Evolutionary conservation across 2,113 vertebrate species (phyloP).

Genomic region (Larimichthys crocea): DNA sequence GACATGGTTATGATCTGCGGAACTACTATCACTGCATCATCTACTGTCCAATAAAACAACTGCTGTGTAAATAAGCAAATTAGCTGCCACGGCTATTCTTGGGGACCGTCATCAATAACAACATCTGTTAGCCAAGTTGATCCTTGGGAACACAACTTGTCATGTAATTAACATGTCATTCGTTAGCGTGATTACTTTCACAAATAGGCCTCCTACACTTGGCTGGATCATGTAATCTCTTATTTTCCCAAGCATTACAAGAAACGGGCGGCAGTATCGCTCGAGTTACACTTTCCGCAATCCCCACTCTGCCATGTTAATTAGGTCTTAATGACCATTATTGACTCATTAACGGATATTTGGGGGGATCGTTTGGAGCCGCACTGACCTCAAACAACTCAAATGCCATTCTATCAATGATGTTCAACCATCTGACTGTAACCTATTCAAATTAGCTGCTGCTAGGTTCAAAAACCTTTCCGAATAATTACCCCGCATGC

Average conservation of each 20-base stretch:
- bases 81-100: constrained; percentile 60
- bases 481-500: constrained; percentile 93
- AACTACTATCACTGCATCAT: constrained; percentile 1
- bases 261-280: constrained; percentile 84
- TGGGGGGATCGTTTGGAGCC: constrained; percentile 84
- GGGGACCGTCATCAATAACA: constrained; percentile 65
- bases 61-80: constrained; percentile 61
- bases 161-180: constrained; percentile 94
- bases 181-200: constrained; percentile 58
- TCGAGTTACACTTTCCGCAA: constrained; percentile 91
- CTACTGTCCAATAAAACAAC: constrained; percentile 37
- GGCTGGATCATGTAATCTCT: constrained; percentile 53
- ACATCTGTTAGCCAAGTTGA: constrained; percentile 72
- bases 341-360: constrained; percentile 95
- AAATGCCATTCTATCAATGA: constrained; percentile 90
- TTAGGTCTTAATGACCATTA: constrained; percentile 95
- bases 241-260: constrained; percentile 81
- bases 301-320: constrained; percentile 91
- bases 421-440: constrained; percentile 94
- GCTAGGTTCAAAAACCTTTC: constrained; percentile 93
- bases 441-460: constrained; percentile 80
- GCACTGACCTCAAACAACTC: constrained; percentile 91
- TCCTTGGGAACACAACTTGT: constrained; percentile 88
- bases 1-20: constrained; percentile 40
- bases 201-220: constrained; percentile 60